Base-by-base conservation (phyloP, 2,113 vertebrate species). In the Mirounga angustirostris region DNA sequence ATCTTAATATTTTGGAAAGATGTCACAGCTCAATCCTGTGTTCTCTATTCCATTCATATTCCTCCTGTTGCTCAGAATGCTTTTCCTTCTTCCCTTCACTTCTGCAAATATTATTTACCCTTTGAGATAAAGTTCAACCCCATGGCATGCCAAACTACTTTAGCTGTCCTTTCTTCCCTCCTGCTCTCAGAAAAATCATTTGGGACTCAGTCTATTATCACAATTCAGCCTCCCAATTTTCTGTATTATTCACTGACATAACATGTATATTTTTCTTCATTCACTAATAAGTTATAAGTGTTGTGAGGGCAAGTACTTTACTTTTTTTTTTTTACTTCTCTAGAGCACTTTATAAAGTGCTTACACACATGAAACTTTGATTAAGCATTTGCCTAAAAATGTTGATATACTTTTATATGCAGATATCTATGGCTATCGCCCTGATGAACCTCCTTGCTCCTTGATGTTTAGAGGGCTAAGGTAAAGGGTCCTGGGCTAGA, bases 281-380 rank as follows among this genome's bases (percentile, higher is more conserved):
- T 87, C 18, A 95, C 18, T 54, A 89, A 87, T 36, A 82, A 43
- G 15, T 63, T 87, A 14, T 22, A 85, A 69, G 10, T 83, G 24
- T 15, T 15, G 11, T 8, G 4, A 80, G 12, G 9, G 24, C 16
- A 81, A 33, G 1, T 52, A 12, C 3, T 88, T 83, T 54, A 54
- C 18, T 43, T 36, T 85, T 67, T 65, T n/a, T 36, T n/a, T 89
- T 65, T 65, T 43, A 24, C 61, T 85, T 89, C 59, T 97, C 71
- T n/a, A 54, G 40, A 76, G 11, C 15, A 22, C 33, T 67, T 40
- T 93, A 26, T 33, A 91, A 90, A 52, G n/a, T 33, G 11, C 19
- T 56, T 59, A 33, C 11, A 54, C 24, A 76, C 22, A 71, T 26
- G 33, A 54, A 94, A 94, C 12, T 83, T 8, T 46, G 54, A 65